Conservation (phyloP, 1,140 invertebrate genomes). For the Drosophila simulans region DNA sequence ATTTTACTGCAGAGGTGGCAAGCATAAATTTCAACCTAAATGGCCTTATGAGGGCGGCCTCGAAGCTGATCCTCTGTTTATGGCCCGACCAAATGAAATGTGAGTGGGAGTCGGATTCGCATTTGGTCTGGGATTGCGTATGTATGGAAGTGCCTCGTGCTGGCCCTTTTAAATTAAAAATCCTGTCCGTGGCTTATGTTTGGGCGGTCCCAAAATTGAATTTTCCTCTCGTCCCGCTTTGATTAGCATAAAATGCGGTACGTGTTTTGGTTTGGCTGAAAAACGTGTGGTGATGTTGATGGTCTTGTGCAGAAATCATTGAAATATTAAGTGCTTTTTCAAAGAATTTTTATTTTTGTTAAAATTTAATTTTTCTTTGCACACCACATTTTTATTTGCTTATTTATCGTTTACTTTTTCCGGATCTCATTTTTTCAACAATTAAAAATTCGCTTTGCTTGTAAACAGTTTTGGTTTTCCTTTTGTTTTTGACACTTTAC, state of each 20-base stretch:
- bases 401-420: conserved; percentile 41
- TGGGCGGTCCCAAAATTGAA: conserved; percentile 49
- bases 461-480: conserved; percentile 35
- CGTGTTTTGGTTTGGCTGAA: conserved; percentile 38
- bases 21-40: conserved; percentile 72
- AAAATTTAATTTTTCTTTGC: conserved; percentile 70
- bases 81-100: conserved; percentile 58
- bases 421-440: conserved; percentile 37
- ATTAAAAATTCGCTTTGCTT: conserved; percentile 61
- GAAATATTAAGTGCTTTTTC: conserved; percentile 44
- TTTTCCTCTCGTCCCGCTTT: conserved; percentile 40
- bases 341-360: conserved; percentile 78
- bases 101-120: conserved; percentile 28
- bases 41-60: conserved; percentile 62
- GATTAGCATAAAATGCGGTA: conserved; percentile 67
- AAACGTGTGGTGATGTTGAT: conserved; percentile 22
- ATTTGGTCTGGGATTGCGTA: background rate
- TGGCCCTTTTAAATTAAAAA: conserved; percentile 72
- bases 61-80: conserved; percentile 68
- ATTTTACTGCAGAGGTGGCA: conserved; percentile 51
- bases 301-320: conserved; percentile 19
- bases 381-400: conserved; percentile 67
- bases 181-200: conserved; percentile 29
- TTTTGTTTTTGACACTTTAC: conserved; percentile 22
- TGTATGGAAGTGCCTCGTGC: conserved; percentile 2